phyloP scores from a whole-genome alignment of 2,888 invertebrate genomes.

The Hipparchia sbordonii region DNA sequence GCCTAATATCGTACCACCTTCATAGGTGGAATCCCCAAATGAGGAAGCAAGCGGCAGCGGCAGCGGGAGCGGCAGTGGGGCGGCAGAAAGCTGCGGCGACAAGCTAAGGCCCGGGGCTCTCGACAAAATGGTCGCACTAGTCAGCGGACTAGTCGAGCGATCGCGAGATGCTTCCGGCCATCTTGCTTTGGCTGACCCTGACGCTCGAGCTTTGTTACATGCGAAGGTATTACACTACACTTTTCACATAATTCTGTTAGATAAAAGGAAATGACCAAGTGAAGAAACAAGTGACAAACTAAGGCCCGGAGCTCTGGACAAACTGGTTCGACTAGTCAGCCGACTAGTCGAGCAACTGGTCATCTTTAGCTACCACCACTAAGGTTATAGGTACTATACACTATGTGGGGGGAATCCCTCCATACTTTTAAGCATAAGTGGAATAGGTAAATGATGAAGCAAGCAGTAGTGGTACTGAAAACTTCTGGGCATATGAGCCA shows the following conservation, averaged over 20 bases:
- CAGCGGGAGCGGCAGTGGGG: slow-evolving; percentile 58
- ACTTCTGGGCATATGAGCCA: too few species aligned
- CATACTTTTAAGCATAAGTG: too few species aligned
- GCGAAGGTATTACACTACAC: slow-evolving; percentile 87
- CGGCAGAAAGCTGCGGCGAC: slow-evolving; percentile 68
- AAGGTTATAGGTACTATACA: too few species aligned
- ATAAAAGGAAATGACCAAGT: background rate
- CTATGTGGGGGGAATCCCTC: background rate
- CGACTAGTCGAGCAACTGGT: background rate
- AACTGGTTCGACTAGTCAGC: background rate
- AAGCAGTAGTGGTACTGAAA: too few species aligned
- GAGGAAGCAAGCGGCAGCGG: slow-evolving; percentile 79
- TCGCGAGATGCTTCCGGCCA: slow-evolving; percentile 90
- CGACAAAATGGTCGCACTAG: slow-evolving; percentile 97
- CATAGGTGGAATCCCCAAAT: slow-evolving; percentile 66
- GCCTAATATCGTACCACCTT: background rate
- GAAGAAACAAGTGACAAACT: background rate
- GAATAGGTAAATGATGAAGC: too few species aligned
- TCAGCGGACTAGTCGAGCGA: slow-evolving; percentile 93
- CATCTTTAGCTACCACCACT: too few species aligned
- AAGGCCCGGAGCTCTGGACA: background rate
- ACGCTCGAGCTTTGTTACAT: slow-evolving; percentile 91
- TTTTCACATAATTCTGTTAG: background rate
- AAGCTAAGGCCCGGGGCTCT: slow-evolving; percentile 95
- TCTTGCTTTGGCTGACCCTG: slow-evolving; percentile 89